These are phyloP conservation scores for Trematomus loennbergii DNA, from an alignment of 2,113 vertebrate species.

Conservation along the genomic window DNA sequence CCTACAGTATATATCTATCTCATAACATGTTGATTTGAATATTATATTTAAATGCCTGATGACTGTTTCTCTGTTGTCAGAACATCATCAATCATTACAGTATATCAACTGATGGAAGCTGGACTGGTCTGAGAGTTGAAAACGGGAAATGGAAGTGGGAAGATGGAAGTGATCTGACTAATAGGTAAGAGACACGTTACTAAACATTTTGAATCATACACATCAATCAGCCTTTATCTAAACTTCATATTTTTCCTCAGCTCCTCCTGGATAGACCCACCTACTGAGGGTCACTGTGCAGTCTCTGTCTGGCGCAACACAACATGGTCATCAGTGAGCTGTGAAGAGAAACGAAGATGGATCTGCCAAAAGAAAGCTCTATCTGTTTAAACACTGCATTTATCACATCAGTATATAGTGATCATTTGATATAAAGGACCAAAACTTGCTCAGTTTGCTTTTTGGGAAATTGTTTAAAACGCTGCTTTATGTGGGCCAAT, in stretches of 20 bases:
- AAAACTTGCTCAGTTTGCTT: no score
- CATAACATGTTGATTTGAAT: not conserved
- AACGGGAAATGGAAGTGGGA: conserved; percentile 40
- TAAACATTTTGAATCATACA: not conserved
- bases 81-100: no score
- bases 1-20: no score
- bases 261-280: not conserved
- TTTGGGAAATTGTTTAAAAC: accelerated
- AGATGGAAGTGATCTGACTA: conserved; percentile 17
- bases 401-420: no score
- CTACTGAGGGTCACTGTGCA: not conserved
- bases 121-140: not conserved
- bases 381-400: conserved; percentile 16
- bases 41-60: no score
- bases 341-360: accelerated
- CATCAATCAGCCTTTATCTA: not conserved
- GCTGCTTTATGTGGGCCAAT: no score
- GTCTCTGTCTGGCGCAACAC: accelerated
- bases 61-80: no score
- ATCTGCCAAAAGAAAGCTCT: conserved; percentile 35
- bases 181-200: conserved; percentile 5
- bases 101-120: no score
- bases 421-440: no score
- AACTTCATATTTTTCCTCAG: conserved; percentile 15
- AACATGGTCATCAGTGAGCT: conserved; percentile 16